Evolutionary conservation across 2,113 vertebrate species (phyloP).

Genomic region (Passer domesticus): DNA sequence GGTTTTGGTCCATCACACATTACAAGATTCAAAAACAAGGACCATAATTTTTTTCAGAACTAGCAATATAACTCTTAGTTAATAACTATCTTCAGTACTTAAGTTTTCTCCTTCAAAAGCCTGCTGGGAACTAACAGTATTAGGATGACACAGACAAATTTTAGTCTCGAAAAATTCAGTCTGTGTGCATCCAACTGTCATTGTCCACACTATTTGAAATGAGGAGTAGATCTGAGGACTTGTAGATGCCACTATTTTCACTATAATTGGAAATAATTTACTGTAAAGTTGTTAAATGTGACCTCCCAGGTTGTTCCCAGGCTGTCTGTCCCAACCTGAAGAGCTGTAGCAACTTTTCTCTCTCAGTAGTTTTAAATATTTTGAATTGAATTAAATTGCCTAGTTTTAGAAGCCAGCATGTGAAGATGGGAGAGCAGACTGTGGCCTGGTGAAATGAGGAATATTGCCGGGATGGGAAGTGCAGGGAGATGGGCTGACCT

Average conservation of each 20-base stretch:
- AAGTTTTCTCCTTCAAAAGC: neutral
- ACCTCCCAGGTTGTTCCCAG: neutral
- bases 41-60: neutral
- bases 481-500: accelerated
- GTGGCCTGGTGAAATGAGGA: neutral
- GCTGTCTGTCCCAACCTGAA: neutral
- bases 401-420: neutral
- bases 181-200: accelerated
- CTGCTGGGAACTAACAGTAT: neutral
- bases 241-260: neutral
- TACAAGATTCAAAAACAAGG: neutral
- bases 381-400: neutral
- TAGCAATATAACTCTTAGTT: neutral
- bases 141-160: neutral
- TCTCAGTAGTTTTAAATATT: neutral
- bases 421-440: neutral
- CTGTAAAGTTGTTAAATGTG: neutral
- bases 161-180: neutral
- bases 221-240: neutral
- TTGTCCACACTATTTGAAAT: neutral
- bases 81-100: neutral
- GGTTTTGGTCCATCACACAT: neutral
- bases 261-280: neutral
- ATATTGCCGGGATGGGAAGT: neutral
- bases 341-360: neutral